Evolutionary conservation across 1,140 invertebrate species (phyloP), one percentile per base, ranked within the genome.

Genomic region (Papilio aristodemus): DNA sequence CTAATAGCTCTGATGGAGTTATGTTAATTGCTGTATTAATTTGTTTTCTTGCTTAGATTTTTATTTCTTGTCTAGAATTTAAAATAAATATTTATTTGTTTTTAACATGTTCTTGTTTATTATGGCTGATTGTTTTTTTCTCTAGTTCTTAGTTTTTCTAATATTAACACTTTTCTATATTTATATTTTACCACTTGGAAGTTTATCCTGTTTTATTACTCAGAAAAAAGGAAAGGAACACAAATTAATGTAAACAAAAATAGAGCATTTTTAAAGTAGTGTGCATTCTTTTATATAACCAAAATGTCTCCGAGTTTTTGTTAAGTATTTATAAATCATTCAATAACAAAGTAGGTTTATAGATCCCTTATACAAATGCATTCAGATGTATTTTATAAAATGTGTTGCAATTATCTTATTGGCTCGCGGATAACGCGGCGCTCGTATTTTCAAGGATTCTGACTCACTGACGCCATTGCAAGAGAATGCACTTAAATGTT

Each of bases 381-480:
- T 19, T 38, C 4, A 38, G 37, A 13, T 38, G 17, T 9, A 60
- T 64, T n/a, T n/a, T n/a, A 66, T 46, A 66, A 66, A 66, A 50
- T 17, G 22, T 54, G 22, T 14, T 46, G 63, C 63, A 46, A n/a
- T 66, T 46, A 66, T 66, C 41, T 66, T 25, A 66, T 66, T 66
- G 63, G 63, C 41, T 50, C 41, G 13, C 41, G 14, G 25, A 50
- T 66, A 66, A 32, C 43, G 17, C 27, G 63, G 39, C 41, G 41
- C 6, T 64, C 38, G 41, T 66, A 41, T 66, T 66, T 50, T 66
- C 63, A 66, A 66, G 63, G 63, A 46, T 50, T 43, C 38, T 64
- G 62, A 64, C 62, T 64, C 62, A 66, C 39, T 66, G 63, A 66
- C 41, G 63, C 63, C 63, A 66, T 41, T 66, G 39, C 63, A 50